phyloP scores from a whole-genome alignment of 2,888 invertebrate genomes.

The Ochropacha duplaris region DNA sequence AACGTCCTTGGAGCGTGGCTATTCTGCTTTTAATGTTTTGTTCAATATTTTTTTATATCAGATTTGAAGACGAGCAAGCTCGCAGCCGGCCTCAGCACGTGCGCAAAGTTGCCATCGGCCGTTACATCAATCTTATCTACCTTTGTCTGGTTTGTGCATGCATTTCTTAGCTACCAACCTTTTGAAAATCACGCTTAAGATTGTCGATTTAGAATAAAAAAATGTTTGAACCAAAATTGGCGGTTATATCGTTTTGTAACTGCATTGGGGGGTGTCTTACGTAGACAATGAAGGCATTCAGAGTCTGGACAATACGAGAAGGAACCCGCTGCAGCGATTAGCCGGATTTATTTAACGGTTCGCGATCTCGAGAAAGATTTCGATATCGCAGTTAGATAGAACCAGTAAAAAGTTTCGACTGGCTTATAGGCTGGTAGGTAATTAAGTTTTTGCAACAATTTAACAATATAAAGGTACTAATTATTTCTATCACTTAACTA shows the following conservation, averaged over 20 bases:
- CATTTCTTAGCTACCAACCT: conserved; percentile 35
- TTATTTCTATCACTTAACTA: not conserved
- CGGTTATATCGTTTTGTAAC: conserved; percentile 35
- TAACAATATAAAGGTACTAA: not conserved
- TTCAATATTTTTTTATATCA: conserved; percentile 24
- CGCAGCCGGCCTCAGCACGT: conserved; percentile 76
- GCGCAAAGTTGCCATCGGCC: conserved; percentile 70
- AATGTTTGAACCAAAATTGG: conserved; percentile 20
- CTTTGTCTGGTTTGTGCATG: conserved; percentile 63
- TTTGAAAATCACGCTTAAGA: conserved; percentile 33
- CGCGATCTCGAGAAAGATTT: conserved; percentile 38
- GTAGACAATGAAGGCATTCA: conserved; percentile 74
- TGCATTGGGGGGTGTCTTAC: conserved; percentile 33
- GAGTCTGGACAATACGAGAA: conserved; percentile 67
- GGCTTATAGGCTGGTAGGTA: not conserved
- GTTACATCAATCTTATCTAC: conserved; percentile 79
- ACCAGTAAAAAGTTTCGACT: not conserved
- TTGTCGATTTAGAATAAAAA: conserved; percentile 27
- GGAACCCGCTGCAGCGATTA: conserved; percentile 62
- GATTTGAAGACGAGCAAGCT: conserved; percentile 21
- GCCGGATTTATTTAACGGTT: conserved; percentile 74
- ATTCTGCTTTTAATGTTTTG: conserved; percentile 14
- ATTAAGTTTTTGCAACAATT: not conserved
- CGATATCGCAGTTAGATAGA: conserved; percentile 36
- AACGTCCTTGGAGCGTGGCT: not conserved